Evolutionary conservation across 2,888 invertebrate genomes (phyloP).

Genomic region (Polymixis flavicincta): DNA sequence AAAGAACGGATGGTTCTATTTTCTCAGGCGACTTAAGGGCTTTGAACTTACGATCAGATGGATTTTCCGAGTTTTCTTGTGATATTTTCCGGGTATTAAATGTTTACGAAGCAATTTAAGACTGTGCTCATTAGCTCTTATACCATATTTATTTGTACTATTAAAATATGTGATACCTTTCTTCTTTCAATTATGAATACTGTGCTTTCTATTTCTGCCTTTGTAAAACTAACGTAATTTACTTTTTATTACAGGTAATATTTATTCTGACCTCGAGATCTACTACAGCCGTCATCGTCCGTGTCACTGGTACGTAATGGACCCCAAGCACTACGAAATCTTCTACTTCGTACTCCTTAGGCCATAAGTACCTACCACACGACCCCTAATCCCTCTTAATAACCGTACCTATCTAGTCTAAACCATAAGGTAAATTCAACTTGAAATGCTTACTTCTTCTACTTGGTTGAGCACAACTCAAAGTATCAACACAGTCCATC

Average conservation of each 20-base stretch:
- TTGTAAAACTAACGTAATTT: constrained; percentile 7
- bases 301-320: not conserved
- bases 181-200: not conserved
- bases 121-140: not conserved
- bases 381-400: not conserved
- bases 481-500: constrained; percentile 18
- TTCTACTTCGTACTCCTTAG: not conserved
- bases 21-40: constrained; percentile 27
- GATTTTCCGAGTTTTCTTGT: constrained; percentile 22
- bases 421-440: not conserved
- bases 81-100: constrained; percentile 24
- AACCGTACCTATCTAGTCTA: not conserved
- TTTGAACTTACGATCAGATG: constrained; percentile 14
- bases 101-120: not conserved
- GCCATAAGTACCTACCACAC: constrained; percentile 1
- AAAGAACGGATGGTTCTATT: constrained; percentile 40
- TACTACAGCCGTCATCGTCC: no score
- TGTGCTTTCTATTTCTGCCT: not conserved
- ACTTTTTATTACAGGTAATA: constrained; percentile 47
- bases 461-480: constrained; percentile 3
- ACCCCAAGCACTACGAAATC: not conserved
- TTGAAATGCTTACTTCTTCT: not conserved
- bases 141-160: not conserved
- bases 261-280: no score
- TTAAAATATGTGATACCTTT: not conserved